Base-by-base conservation (phyloP, 2,888 invertebrate genomes). In the Orthonevra nobilis region DNA sequence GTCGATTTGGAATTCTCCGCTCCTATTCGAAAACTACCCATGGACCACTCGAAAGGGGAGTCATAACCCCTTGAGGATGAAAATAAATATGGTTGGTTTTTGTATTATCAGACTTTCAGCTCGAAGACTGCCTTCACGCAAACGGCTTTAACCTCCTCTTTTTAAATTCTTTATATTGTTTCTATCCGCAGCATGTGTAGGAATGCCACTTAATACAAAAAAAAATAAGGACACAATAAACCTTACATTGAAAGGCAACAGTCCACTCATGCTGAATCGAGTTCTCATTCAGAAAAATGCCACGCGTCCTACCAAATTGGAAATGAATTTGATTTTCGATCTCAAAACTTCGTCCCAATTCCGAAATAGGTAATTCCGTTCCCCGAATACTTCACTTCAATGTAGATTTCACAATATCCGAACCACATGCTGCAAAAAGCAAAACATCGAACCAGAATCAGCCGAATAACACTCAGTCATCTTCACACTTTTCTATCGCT, bases 401-500 rank as follows among this genome's bases (percentile, higher is more conserved):
- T n/a, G 14, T 19, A n/a, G n/a, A 23, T 9, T 12, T 40, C n/a
- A 40, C 36, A 38, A 38, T 54, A 26, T 38, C 12, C 23, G 40
- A 15, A 63, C 40, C 40, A 50, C 50, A 63, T 30, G 38, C 38
- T 48, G 9, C 4, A 28, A 26, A 12, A 26, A 15, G 1, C 32
- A 34, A 1, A 44, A 34, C 17, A 12, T 14, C 19, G 12, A 36
- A 28, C 26, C 42, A 54, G n/a, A 34, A 66, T 36, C 54, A 66
- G 36, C 36, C 54, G 56, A 66, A 66, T 56, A 66, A 56, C 19
- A 28, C 28, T 44, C 54, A 66, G 54, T 56, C 54, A 44, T 46
- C 44, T 56, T 54, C 30, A 36, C 54, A 44, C 66, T 28, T 56
- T 34, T 58, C 17, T 38, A 38, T 42, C 26, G 26, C 20, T 44